Evolutionary conservation across 2,888 invertebrate species (phyloP).

Genomic region (Aradus depressus): DNA sequence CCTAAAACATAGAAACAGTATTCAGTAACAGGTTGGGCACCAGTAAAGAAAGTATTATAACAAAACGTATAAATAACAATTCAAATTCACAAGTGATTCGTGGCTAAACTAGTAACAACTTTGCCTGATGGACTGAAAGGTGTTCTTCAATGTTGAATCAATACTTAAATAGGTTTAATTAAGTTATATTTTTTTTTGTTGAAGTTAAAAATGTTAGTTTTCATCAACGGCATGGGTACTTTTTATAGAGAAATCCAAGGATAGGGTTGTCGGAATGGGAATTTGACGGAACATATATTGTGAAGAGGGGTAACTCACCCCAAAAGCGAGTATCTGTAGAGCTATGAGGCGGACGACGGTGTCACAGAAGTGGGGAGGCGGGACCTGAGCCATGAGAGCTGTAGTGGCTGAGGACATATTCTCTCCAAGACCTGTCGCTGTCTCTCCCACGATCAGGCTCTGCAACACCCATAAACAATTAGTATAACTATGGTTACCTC

Average conservation of each 20-base stretch:
- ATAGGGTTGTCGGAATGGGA: too few relatives aligned
- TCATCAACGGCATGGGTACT: too few relatives aligned
- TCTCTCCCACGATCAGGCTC: conserved; percentile 71
- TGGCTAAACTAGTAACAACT: neutral
- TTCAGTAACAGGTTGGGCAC: neutral
- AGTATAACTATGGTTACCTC: too few relatives aligned
- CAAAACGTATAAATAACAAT: neutral
- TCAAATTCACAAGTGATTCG: neutral
- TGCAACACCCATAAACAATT: too few relatives aligned
- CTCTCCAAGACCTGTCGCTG: conserved; percentile 42
- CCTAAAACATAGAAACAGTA: conserved; percentile 40
- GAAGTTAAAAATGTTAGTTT: too few relatives aligned
- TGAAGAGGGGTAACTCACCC: conserved; percentile 46
- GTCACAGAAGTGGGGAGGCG: conserved; percentile 89
- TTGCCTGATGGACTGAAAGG: too few relatives aligned
- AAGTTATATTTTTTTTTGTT: neutral
- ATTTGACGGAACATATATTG: neutral
- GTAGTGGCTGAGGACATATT: conserved; percentile 70
- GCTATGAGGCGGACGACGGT: conserved; percentile 92
- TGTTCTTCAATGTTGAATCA: too few relatives aligned
- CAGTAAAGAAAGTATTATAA: too few relatives aligned
- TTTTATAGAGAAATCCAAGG: too few relatives aligned
- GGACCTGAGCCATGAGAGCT: conserved; percentile 79
- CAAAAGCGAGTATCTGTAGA: conserved; percentile 86
- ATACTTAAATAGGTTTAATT: too few relatives aligned